Conservation (phyloP, 2,113 vertebrate species). For the Strix uralensis region DNA sequence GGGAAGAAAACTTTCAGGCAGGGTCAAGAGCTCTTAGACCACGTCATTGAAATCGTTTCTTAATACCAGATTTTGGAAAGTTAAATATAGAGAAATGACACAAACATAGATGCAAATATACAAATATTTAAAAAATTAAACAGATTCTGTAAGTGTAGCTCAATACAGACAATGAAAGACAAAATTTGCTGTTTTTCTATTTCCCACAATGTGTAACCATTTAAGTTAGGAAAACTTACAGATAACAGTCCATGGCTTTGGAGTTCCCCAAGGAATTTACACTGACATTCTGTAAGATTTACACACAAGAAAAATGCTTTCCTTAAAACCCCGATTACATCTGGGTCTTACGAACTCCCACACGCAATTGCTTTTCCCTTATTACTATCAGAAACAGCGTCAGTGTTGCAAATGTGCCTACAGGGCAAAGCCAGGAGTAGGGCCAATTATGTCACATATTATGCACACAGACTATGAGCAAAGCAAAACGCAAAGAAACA, state of each 20-base stretch:
- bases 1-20: background rate
- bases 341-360: background rate
- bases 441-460: background rate
- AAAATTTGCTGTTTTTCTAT: background rate
- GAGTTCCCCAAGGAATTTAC: background rate
- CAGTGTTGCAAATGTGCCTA: background rate
- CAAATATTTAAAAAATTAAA: background rate
- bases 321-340: background rate
- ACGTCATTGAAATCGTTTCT: background rate
- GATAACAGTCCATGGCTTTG: background rate
- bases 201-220: background rate
- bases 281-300: background rate
- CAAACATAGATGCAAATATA: background rate
- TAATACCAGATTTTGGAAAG: background rate
- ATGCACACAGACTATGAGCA: background rate
- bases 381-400: background rate
- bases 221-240: background rate
- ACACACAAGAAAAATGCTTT: background rate
- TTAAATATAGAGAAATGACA: background rate
- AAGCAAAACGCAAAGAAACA: background rate
- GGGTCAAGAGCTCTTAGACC: background rate
- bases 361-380: background rate
- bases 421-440: background rate
- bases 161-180: background rate
- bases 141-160: background rate